Evolutionary conservation across 2,797 vertebrate species (phyloP), one percentile per base, ranked within the genome.

Genomic region (Apogon talboti): DNA sequence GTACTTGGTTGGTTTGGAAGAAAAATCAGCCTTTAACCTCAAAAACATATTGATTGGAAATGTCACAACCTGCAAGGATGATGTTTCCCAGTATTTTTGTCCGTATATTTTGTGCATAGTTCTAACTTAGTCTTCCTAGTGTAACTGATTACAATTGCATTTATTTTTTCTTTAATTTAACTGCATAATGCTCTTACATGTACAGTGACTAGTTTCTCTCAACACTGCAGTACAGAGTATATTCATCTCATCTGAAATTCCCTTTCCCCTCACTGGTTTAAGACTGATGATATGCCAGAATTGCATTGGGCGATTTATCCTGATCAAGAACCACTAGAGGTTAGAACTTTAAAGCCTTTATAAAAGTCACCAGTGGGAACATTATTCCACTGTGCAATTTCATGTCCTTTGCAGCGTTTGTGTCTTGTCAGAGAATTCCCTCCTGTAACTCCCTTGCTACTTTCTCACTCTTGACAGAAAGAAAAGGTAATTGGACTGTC

Each of bases 401-500:
- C 58, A 37, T 59, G 50, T 75, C 48, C 65, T 72, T 80, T 65
- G 30, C 51, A 58, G 46, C 63, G 73, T 76, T 74, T 49, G 48
- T 70, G 65, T 82, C 55, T 65, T 82, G 58, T 33, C 18, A 56
- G 38, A 66, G 63, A 71, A 70, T 74, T 73, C 66, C 49, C 68
- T 73, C 44, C 53, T 66, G 53, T 61, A 78, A 79, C 53, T 82
- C 79, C 81, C 64, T 67, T 0, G 58, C 66, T 71, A 30, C 66
- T 46, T 54, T 50, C 50, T 35, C 60, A 14, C 30, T 66, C 72
- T 66, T 73, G 69, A 77, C 84, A 88, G 80, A 85, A 87, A 71
- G 75, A 76, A 65, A 79, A 73, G 79, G 79, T 88, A 87, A 89
- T 89, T 88, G 86, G 87, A 80, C 79, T 83, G 84, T 84, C 74